Evolutionary conservation across 2,797 vertebrate genomes (phyloP), one percentile per base, ranked within the genome.

Genomic region (Gouania willdenowi): DNA sequence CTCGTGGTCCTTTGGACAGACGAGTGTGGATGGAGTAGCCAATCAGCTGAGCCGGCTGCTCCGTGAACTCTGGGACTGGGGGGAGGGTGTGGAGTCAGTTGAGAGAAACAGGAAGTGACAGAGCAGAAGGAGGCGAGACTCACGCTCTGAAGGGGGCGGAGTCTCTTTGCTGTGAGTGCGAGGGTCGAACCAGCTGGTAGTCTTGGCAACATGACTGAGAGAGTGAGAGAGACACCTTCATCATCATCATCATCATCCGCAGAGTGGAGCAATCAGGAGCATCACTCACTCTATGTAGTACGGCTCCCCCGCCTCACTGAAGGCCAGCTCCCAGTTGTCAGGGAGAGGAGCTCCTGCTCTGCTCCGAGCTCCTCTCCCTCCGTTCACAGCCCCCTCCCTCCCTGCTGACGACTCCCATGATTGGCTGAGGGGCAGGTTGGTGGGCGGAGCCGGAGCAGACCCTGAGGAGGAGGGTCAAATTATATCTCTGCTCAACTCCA

Each of bases 1-100:
- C 88, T 41, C 86, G 66, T 0, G 87, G 81, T 0, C 88, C 87
- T 64, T 90, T 90, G 1, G 79, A 84, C 13, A 91, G 77, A 3
- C 85, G 78, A 0, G 84, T 88, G 72, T 89, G 88, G 39, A 89
- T 68, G 31, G 89, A 87, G 71, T 81, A 89, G 8, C 88, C 88
- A 32, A 55, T 76, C 61, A 91, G 45, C 60, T 81, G 78, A 5
- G 73, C 58, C 4, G 88, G 87, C 77, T 88, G 82, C 14, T 89
- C 86, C 0, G 84, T 86, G 73, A 91, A 90, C 57, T 78, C 82
- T 24, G 81, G 77, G 26, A 88, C 87, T 89, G 54, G 3, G n/a
- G 6, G 37, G n/a, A 27, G 8, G 7, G 1, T 5, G 8, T 7
- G 19, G 14, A 5, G 35, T 22, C 4, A 19, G 10, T n/a, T n/a